Evolutionary conservation across 1,140 invertebrate genomes (phyloP).

Genomic region (Parasteatoda tepidariorum): DNA sequence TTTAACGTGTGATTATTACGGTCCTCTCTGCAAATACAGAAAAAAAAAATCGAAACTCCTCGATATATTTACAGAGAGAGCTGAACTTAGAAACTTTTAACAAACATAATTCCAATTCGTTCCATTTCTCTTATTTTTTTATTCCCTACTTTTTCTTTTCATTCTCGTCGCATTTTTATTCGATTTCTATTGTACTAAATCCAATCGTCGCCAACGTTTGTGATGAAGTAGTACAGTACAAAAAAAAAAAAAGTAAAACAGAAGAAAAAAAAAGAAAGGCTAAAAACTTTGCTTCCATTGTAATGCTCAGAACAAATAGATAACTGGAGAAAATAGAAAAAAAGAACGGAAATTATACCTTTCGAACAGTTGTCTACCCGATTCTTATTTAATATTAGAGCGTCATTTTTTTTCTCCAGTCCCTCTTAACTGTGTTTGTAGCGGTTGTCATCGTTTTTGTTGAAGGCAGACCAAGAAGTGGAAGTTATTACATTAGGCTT

Average conservation of each 20-base stretch:
- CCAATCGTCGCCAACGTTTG: no score
- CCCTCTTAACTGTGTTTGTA: background rate
- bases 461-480: background rate
- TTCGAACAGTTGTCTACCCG: slow-evolving; percentile 5
- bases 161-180: background rate
- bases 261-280: slow-evolving; percentile 11
- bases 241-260: no score
- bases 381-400: slow-evolving; percentile 51
- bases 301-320: slow-evolving; percentile 40
- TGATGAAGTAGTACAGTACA: no score
- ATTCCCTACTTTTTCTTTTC: background rate
- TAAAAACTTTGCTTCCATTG: slow-evolving; percentile 31
- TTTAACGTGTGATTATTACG: background rate
- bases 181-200: slow-evolving; percentile 35
- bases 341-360: slow-evolving; percentile 50
- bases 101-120: slow-evolving; percentile 34
- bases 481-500: slow-evolving; percentile 53
- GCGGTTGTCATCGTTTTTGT: slow-evolving; percentile 42
- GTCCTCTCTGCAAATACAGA: background rate
- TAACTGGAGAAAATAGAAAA: background rate
- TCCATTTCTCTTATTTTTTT: no score
- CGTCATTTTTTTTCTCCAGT: slow-evolving; percentile 1
- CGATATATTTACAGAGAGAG: slow-evolving; percentile 22
- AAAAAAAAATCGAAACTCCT: slow-evolving; percentile 18
- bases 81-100: slow-evolving; percentile 20